Evolutionary conservation across 1,140 invertebrate species (phyloP), one percentile per base, ranked within the genome.

Genomic region (Ceratitis capitata): DNA sequence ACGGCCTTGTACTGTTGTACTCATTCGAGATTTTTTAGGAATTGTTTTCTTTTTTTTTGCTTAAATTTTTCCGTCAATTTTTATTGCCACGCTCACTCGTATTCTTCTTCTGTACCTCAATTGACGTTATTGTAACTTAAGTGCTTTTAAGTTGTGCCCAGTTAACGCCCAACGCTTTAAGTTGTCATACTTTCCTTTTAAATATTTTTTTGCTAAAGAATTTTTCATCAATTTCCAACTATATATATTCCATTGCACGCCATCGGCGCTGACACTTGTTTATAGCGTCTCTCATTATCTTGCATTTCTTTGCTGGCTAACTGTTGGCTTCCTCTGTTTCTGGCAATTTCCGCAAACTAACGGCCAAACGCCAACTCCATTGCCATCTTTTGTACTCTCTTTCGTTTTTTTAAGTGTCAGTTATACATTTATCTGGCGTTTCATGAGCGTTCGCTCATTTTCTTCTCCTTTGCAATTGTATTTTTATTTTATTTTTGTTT

Each of bases 251-350:
- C 3, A 35, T 69, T 35, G 14, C 64, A 42, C 16, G 64, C 32
- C 29, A 42, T n/a, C n/a, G n/a, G 3, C 14, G 32, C 64, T 39
- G 64, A 4, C 5, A 69, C 35, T 69, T 69, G 29, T 69, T 39
- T 35, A n/a, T 69, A 69, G 14, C 32, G 64, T 32, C 64, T 39
- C 64, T 69, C 64, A 69, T 69, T 69, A 69, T 69, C 64, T 69
- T 0, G 64, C 29, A 26, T 42, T 69, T 69, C 64, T n/a, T n/a
- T n/a, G n/a, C n/a, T n/a, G n/a, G n/a, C n/a, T n/a, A n/a, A n/a
- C n/a, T n/a, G n/a, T n/a, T n/a, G n/a, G 64, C 64, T 69, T 29
- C 32, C 32, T n/a, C 35, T 16, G 64, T 69, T 69, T 35, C 35
- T 69, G 19, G 29, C 12, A 69, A 39, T 69, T 69, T 39, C 35